Evolutionary conservation across 1,140 invertebrate genomes (phyloP), one percentile per base, ranked within the genome.

Genomic region (Procambarus virginalis): DNA sequence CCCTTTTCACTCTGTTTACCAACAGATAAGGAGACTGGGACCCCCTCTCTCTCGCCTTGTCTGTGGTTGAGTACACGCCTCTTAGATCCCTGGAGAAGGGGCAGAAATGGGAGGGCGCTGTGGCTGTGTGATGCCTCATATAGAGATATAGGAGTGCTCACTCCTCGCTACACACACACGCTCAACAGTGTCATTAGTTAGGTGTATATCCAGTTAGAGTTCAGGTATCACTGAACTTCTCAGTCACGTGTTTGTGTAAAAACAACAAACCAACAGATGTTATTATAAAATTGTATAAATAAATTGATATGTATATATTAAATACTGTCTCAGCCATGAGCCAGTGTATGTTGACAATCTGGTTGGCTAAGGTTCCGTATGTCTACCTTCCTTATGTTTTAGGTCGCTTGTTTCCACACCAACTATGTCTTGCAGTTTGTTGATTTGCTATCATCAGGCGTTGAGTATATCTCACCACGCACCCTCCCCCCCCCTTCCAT

Each of bases 11-110:
- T 34, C 48, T 84, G 14, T 73, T 84, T 17, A 84, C 68, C 46
- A 84, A 75, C 83, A 84, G 83, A 84, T 84, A 84, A 84, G 34
- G 83, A 64, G 70, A 84, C 68, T 55, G 83, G 22, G 34, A n/a
- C 20, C n/a, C 9, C 34, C 34, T 34, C 34, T 34, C n/a, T 49
- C 58, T 9, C 22, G 2, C 10, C n/a, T 68, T 64, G 45, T 64
- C 80, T 46, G n/a, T 9, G 60, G 22, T 3, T 34, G 79, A 58
- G 45, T 64, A 45, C 58, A 17, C 80, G 60, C 10, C 14, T 45
- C 17, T 2, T 20, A 17, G 80, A 14, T n/a, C 80, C 9, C 58
- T n/a, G 17, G 79, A 45, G 34, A 60, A 14, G 79, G 34, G 79
- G 34, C 12, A n/a, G 79, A n/a, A 14, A 60, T n/a, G 12, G 79